Percentiles rank a stretch among this genome's conserved stretches.
Evolutionary conservation across 2,113 vertebrate genomes (phyloP).

Genomic region (Lophotis ruficrista): DNA sequence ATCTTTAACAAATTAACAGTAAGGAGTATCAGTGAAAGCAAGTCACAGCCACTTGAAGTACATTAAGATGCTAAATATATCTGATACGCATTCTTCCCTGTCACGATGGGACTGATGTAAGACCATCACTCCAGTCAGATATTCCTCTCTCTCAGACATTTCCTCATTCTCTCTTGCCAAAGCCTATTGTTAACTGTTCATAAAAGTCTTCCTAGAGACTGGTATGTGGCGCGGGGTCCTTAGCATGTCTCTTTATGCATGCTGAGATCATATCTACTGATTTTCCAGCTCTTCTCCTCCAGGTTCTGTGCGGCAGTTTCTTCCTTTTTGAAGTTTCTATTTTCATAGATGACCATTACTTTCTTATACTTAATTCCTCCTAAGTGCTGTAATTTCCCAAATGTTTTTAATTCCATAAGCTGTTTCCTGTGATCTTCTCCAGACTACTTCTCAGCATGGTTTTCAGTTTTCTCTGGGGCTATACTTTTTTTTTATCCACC

Average conservation of each 20-base stretch:
- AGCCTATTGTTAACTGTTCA: conserved; percentile 32
- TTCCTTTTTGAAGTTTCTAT: conserved; percentile 52
- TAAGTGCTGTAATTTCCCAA: conserved; percentile 61
- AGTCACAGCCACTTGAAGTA: conserved; percentile 13
- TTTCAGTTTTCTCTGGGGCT: conserved; percentile 59
- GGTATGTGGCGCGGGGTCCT: not conserved
- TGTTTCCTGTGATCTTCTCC: conserved; percentile 65
- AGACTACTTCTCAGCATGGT: conserved; percentile 53
- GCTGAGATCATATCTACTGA: conserved; percentile 29
- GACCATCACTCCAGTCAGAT: conserved; percentile 29
- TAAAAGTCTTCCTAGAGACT: conserved; percentile 14
- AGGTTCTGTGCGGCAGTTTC: conserved; percentile 22
- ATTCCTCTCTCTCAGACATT: not conserved
- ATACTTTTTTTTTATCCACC: conserved; percentile 60
- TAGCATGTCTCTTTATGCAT: not conserved
- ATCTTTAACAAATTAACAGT: conserved; percentile 35
- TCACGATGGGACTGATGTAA: conserved; percentile 12
- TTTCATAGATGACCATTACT: conserved; percentile 54
- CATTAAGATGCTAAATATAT: conserved; percentile 33
- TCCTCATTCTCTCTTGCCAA: conserved; percentile 14
- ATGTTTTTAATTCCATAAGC: conserved; percentile 67
- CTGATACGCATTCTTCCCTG: conserved; percentile 1
- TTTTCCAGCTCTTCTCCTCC: conserved; percentile 42
- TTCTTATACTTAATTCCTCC: conserved; percentile 59
- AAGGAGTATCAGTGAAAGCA: not conserved